Conservation (phyloP, 2,888 invertebrate species). For the Leistus spinibarbis region DNA sequence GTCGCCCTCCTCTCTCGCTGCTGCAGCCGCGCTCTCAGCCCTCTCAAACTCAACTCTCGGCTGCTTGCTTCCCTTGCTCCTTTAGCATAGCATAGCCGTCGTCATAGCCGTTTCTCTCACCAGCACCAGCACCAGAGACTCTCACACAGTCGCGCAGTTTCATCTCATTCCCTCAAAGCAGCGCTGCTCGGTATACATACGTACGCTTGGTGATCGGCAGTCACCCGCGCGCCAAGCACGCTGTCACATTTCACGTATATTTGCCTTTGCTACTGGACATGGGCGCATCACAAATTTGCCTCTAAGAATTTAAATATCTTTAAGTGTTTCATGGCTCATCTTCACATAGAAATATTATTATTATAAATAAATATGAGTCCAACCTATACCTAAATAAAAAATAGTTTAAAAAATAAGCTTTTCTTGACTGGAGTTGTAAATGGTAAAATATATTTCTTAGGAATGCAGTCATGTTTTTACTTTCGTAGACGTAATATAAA, state of each 20-base stretch:
- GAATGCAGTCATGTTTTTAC: no score
- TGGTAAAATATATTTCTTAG: no score
- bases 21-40: conserved; percentile 50
- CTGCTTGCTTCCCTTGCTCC: neutral
- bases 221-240: neutral
- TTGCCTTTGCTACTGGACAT: conserved; percentile 15
- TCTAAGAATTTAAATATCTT: neutral
- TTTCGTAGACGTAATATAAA: no score
- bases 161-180: neutral
- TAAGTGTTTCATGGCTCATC: neutral
- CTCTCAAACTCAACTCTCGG: conserved; percentile 34
- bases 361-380: no score
- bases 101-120: neutral
- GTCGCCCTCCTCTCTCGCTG: conserved; percentile 57
- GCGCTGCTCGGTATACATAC: neutral
- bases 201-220: conserved; percentile 28
- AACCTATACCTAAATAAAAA: no score
- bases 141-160: neutral
- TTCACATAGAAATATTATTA: no score
- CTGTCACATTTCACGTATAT: conserved; percentile 38
- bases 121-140: neutral
- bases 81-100: neutral
- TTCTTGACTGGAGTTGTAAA: no score
- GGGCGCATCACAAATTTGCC: neutral
- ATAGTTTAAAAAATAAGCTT: no score